These are phyloP conservation scores for Tricholauxania praeusta DNA, from an alignment of 2,888 invertebrate species.

Conservation along the genomic window DNA sequence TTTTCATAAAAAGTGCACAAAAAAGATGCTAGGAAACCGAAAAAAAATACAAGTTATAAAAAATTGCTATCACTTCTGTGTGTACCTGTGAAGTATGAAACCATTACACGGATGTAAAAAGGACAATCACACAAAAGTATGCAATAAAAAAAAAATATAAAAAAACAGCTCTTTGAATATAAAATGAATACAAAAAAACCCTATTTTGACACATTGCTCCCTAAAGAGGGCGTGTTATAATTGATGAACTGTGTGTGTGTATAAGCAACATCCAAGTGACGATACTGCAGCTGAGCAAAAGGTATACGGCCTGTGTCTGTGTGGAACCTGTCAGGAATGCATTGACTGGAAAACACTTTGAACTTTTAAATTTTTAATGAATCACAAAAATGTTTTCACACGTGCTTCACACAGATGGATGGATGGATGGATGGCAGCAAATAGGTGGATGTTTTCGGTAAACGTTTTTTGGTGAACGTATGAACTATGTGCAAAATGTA, in stretches of 20 bases:
- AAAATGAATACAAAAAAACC: not conserved
- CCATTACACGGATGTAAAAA: not conserved
- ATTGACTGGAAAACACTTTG: constrained; percentile 58
- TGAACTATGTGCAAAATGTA: no score
- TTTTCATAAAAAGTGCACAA: no score
- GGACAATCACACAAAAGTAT: constrained; percentile 7
- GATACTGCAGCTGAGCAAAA: constrained; percentile 42
- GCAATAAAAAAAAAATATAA: constrained; percentile 1
- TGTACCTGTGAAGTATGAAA: no score
- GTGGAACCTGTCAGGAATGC: constrained; percentile 44
- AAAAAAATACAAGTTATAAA: no score
- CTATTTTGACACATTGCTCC: constrained; percentile 34
- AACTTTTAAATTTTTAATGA: constrained; percentile 62
- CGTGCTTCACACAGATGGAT: constrained; percentile 32
- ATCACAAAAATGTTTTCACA: constrained; percentile 57
- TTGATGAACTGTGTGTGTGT: constrained; percentile 2
- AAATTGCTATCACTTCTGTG: no score
- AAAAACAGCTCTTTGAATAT: not conserved
- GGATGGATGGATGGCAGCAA: constrained; percentile 31
- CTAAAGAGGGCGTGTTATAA: constrained; percentile 28
- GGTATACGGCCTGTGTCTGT: not conserved
- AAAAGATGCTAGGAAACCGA: no score
- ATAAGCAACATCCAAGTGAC: constrained; percentile 11
- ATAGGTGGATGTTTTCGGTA: no score
- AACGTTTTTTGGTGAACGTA: no score